Evolutionary conservation across 2,888 invertebrate genomes (phyloP).

Genomic region (Acanthococcus lagerstroemiae): DNA sequence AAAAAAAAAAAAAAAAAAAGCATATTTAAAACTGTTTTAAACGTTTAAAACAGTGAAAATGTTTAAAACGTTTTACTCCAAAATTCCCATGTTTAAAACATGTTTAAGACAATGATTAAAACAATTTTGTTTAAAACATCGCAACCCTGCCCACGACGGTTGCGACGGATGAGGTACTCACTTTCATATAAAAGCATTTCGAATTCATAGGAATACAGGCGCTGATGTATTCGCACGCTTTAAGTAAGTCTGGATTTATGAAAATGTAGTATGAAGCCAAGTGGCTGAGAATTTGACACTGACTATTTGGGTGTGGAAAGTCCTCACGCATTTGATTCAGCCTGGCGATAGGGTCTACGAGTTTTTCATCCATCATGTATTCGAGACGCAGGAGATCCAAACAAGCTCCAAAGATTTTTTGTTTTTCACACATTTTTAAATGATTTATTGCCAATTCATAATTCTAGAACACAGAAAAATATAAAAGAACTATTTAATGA

Average conservation of each 20-base stretch:
- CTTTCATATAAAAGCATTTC: neutral
- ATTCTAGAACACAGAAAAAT: slow-evolving; percentile 1
- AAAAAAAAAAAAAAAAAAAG: no score
- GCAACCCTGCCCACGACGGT: no score
- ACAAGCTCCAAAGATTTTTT: slow-evolving; percentile 1
- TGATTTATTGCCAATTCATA: neutral
- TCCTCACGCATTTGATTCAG: neutral
- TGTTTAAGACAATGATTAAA: no score
- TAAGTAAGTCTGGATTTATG: neutral
- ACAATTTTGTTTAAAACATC: no score
- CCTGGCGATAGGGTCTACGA: neutral
- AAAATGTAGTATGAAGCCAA: slow-evolving; percentile 8
- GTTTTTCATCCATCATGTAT: neutral
- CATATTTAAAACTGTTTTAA: no score
- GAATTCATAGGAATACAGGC: neutral
- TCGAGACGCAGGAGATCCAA: slow-evolving; percentile 7
- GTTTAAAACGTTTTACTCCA: no score
- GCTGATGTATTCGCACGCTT: neutral
- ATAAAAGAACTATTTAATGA: no score
- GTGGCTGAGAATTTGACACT: neutral
- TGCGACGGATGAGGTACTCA: no score
- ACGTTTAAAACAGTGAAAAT: no score
- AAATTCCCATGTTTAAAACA: no score
- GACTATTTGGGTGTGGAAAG: neutral
- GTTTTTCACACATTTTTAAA: neutral